A percentile compares a stretch with the other conserved stretches of the same genome.
phyloP scores from a whole-genome alignment of 1,140 invertebrate species.

The Druon quercuslanigerum region DNA sequence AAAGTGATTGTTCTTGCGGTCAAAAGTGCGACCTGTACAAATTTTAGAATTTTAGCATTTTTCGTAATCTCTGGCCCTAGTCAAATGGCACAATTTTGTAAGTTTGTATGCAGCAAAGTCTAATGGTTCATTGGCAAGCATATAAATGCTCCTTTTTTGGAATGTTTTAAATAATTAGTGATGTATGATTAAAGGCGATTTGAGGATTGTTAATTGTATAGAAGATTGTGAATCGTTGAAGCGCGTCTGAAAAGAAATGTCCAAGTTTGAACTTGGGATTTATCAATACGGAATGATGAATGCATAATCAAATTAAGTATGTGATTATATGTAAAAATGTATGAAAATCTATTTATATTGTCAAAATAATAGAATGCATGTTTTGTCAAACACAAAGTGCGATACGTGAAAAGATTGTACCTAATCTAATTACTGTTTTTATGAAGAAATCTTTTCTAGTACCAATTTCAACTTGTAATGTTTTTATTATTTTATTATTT shows the following conservation, averaged over 20 bases:
- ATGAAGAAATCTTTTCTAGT: too few species aligned
- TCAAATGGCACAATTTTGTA: not conserved
- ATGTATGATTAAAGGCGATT: not conserved
- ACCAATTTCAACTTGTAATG: too few species aligned
- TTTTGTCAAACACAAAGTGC: not conserved
- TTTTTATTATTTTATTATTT: too few species aligned
- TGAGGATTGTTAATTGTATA: constrained; percentile 7
- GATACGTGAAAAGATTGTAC: too few species aligned
- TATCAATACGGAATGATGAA: not conserved
- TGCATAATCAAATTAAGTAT: not conserved
- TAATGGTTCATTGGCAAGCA: not conserved
- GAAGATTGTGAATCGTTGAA: not conserved
- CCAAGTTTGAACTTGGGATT: not conserved
- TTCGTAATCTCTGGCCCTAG: not conserved
- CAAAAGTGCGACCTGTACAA: not conserved
- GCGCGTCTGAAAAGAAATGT: not conserved
- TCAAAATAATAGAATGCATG: not conserved
- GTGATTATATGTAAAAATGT: constrained; percentile 26
- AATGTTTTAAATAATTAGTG: not conserved
- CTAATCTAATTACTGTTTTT: too few species aligned
- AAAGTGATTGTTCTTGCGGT: not conserved
- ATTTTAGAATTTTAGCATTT: not conserved
- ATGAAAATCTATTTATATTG: constrained; percentile 1
- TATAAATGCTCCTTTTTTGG: not conserved
- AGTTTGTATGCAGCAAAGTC: not conserved